Evolutionary conservation across 2,113 vertebrate species (phyloP), one percentile per base, ranked within the genome.

Genomic region (Gobio gobio): DNA sequence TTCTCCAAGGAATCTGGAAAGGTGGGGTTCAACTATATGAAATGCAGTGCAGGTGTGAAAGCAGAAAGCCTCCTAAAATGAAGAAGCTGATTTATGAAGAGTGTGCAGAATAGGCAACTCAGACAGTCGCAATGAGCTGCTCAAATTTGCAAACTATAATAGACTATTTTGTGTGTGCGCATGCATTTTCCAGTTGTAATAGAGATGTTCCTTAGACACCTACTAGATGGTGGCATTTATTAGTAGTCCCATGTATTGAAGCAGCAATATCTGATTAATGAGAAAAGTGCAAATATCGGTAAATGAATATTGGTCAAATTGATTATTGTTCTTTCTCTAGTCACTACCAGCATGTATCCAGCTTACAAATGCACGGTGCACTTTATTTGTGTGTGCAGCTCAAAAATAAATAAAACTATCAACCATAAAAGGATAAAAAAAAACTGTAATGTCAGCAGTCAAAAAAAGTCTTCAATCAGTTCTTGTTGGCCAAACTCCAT

Each of bases 51-150:
- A 78, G 29, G 75, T 78, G 63, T 58, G 75, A 58, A 68, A 10
- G 9, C 16, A 45, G 58, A 26, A 29, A 7, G 26, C 18, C 10
- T n/a, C 29, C 45, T 54, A 73, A 61, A 70, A 72, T 43, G 18
- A 66, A 85, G 33, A 40, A 22, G 45, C 45, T 33, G 40, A 59
- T 85, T 85, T 49, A 63, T 74, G 29, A 63, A 26, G 68, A 73
- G 18, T 56, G n/a, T 63, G 73, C 45, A 33, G 26, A 77, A 54
- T 22, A 22, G 73, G 40, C 12, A 85, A 78, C 29, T 77, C 29
- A 7, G 78, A 43, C 20, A 26, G 10, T 36, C 79, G 13, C 61
- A 36, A n/a, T 40, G 51, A 40, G 26, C 47, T 4, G 20, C 26
- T 78, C 20, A 43, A 6, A 59, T 56, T 59, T 33, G 54, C 74